Evolutionary conservation across 2,797 vertebrate species (phyloP), one percentile per base, ranked within the genome.

Genomic region (Paguma larvata): DNA sequence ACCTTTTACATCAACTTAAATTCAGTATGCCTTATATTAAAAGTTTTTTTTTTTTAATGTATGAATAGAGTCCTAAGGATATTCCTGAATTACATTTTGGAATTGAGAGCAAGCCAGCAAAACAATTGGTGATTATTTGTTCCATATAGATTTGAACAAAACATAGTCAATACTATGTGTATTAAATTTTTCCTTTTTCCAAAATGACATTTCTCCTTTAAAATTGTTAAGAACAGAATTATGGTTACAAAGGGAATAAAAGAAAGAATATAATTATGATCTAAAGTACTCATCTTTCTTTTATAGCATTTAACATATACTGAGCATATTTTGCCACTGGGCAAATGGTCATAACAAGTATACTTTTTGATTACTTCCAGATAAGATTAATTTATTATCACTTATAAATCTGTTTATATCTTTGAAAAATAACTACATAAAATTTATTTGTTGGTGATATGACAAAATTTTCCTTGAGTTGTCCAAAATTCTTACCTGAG

Each of bases 1-100:
- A 65, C 19, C 8, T 85, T 91, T 94, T 83, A 44, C 32, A 91
- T 10, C 41, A 93, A 46, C 46, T 93, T 95, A 77, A 97, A 93
- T 91, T 95, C 27, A 84, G 0, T 72, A 21, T 88, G 9, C 44
- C 32, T 91, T 87, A 51, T 30, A 83, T 48, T 87, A 48, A 86
- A 82, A 48, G 7, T 82, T 51, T 82, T 87, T 38, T 38, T 38
- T 38, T 83, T 85, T 53, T 4, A 70, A 72, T 46, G 13, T 51
- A 80, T 72, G 14, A 65, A 79, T 97, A 88, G 62, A 84, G 30
- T 75, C 67, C 70, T 79, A 41, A 67, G n/a, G 53, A 12, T n/a
- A 32, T 90, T 93, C 34, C 23, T 87, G 48, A 62, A 51, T 51
- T 72, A 72, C 32, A 67, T 94, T 97, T 82, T 34, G 12, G 34